phyloP scores from a whole-genome alignment of 2,797 vertebrate species.

The Silurus lanzhouensis region DNA sequence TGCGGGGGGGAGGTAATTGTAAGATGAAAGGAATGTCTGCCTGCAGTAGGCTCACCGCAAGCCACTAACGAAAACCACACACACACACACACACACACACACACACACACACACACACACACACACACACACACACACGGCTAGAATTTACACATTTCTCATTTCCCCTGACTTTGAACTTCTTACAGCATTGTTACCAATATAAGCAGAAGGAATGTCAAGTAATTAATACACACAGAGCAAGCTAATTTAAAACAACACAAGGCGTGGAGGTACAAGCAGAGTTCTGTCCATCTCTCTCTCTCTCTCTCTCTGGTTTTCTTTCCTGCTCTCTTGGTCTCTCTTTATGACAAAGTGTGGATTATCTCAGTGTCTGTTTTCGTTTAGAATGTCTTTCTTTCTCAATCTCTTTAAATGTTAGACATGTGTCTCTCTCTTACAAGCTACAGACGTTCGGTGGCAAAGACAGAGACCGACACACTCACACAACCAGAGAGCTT shows the following conservation, averaged over 20 bases:
- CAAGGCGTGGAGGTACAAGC: conserved; percentile 5
- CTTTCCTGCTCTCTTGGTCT: no score
- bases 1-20: conserved; percentile 52
- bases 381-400: not conserved
- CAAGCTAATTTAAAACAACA: conserved; percentile 18
- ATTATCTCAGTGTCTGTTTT: no score
- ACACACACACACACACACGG: conserved; percentile 1
- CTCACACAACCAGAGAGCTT: no score
- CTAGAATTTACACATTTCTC: not conserved
- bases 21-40: conserved; percentile 66
- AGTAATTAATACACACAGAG: conserved; percentile 21
- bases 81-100: conserved; percentile 37
- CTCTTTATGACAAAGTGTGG: not conserved
- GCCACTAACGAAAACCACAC: conserved; percentile 49
- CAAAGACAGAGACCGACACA: no score
- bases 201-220: conserved; percentile 11
- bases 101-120: conserved; percentile 43
- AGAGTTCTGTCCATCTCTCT: not conserved
- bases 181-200: not conserved
- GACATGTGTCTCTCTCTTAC: not conserved
- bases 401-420: not conserved
- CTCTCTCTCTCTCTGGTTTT: not conserved
- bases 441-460: not conserved
- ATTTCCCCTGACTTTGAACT: conserved; percentile 2
- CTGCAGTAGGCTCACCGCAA: conserved; percentile 55